Percentiles rank a stretch among this genome's conserved stretches.
Conservation (phyloP, 2,888 invertebrate species). For the Idaea aversata region DNA sequence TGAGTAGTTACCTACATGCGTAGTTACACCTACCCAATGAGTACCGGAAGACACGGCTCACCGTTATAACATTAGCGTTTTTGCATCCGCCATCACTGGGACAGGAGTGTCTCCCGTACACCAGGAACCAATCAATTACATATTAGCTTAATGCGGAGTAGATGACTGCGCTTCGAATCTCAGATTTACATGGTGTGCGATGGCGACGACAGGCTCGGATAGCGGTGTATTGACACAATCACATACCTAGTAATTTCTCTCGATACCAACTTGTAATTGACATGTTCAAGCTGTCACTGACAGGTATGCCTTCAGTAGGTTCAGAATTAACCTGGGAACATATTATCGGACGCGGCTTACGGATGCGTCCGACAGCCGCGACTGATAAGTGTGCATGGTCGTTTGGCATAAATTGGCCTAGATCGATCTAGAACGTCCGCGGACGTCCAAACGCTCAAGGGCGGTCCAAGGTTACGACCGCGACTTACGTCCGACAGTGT, state of each 20-base stretch:
- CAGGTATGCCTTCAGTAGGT: not conserved
- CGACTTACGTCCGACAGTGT: no score
- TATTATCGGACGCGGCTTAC: no score
- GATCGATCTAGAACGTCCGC: no score
- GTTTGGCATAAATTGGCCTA: no score
- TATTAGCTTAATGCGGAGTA: conserved; percentile 76
- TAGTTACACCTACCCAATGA: conserved; percentile 30
- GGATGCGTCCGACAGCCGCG: no score
- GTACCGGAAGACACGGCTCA: conserved; percentile 52
- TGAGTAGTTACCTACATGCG: conserved; percentile 29
- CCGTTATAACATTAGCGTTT: conserved; percentile 76
- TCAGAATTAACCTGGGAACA: no score
- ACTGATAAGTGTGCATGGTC: no score
- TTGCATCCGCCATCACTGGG: conserved; percentile 71
- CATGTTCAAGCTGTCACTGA: not conserved
- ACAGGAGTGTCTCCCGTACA: conserved; percentile 65
- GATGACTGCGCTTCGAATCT: conserved; percentile 57
- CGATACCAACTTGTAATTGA: conserved; percentile 23
- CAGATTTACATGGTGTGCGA: conserved; percentile 62
- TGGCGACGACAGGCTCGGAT: conserved; percentile 45
- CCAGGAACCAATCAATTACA: conserved; percentile 76
- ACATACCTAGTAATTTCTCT: conserved; percentile 50
- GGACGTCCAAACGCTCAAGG: no score
- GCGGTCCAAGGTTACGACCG: no score
- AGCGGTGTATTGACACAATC: conserved; percentile 58